Evolutionary conservation across 2,797 vertebrate genomes (phyloP), one percentile per base, ranked within the genome.

Genomic region (Periophthalmus magnuspinnatus): DNA sequence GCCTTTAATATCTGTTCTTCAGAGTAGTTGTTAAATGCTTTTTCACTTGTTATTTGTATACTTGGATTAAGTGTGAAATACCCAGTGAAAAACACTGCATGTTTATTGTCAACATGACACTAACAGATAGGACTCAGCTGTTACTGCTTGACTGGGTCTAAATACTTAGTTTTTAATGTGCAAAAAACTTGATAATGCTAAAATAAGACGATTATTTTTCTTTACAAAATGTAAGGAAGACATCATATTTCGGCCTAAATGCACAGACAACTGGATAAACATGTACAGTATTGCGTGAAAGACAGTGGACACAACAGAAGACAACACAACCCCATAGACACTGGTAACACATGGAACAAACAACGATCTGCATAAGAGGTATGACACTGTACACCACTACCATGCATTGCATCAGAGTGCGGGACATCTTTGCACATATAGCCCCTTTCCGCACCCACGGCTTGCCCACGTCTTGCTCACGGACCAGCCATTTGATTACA

Each of bases 371-470:
- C 84, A 88, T 71, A 67, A 38, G 75, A 78, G 74, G 67, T 76
- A 69, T 80, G 78, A 78, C 76, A 81, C 72, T 81, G 74, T 81
- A 87, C 77, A 85, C 82, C 74, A 76, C 70, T 69, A 76, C 47
- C 86, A 89, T 88, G 88, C 87, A 85, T 85, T 83, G 81, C 78
- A 85, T 86, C 77, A 58, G 54, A 56, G 78, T 50, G 41, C 36
- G 22, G 62, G 65, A 68, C 65, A 59, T 75, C 47, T 19, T 38
- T 62, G 68, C 32, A 65, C 48, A 22, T 50, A 61, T 11, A 48
- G 75, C 67, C 22, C 48, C 54, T 45, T 76, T 63, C 14, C 6
- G 7, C 62, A 41, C 59, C 63, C 41, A 59, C 8, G 79, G 74
- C 73, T 81, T 81, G 76, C 73, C 76, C 60, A 6, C 8, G 79